Evolutionary conservation across 2,113 vertebrate species (phyloP), one percentile per base, ranked within the genome.

Genomic region (Urocitellus parryii): DNA sequence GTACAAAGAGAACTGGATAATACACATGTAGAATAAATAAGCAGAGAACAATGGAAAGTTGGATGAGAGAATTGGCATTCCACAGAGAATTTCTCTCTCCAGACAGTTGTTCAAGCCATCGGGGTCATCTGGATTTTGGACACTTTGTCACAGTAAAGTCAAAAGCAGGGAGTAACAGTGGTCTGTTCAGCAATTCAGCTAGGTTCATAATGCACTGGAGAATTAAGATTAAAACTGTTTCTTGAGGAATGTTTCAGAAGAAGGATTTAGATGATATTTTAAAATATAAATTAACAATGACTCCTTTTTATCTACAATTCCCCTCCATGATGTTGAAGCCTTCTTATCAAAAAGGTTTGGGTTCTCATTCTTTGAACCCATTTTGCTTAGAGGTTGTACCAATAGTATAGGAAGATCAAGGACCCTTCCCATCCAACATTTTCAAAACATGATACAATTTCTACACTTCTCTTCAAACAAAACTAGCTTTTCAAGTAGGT

Each of bases 11-110:
- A 95, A 94, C 76, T 72, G 45, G 34, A 67, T 53, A 68, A 88
- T 48, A 87, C 37, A 39, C 87, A 63, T 5, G 39, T 4, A 79
- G 37, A 92, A 76, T 95, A 96, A 92, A 94, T 96, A 61, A 82
- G 67, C 58, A 68, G 72, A 68, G n/a, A 88, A 72, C 63, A 58
- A 68, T 68, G 83, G 91, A 77, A 97, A 95, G 58, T 81, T 84
- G n/a, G 74, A 91, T 18, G 37, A 32, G 48, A 90, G 85, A 97
- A 48, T 0, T 81, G 32, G 51, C 80, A 84, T 95, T 84, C 67
- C 45, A 80, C 37, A 45, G 56, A 86, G 39, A 18, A 25, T 95
- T 84, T 45, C 27, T 34, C 87, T 45, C 29, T 90, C 70, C 20
- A 27, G 73, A 74, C 3, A 48, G 45, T 42, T 92, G 22, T 86